Conservation (phyloP, 1,140 invertebrate genomes). For the Watersipora subatra region DNA sequence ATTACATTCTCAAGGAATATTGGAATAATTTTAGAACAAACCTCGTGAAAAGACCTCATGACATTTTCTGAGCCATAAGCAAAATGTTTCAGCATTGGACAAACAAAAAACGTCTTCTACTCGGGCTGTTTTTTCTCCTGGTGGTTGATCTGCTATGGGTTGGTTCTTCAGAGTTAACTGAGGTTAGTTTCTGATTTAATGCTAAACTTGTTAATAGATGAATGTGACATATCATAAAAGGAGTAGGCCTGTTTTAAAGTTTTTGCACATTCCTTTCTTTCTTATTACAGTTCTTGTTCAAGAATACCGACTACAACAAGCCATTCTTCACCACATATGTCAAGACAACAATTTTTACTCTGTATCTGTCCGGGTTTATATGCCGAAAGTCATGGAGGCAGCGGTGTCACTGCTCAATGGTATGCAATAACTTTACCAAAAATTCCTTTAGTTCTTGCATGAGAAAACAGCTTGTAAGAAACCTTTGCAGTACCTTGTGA, state of each 20-base stretch:
- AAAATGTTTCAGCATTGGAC: neutral
- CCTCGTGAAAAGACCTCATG: no score
- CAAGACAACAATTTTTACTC: slow-evolving; percentile 71
- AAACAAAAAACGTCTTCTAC: slow-evolving; percentile 52
- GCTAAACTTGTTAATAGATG: neutral
- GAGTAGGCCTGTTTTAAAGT: neutral
- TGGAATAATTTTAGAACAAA: no score
- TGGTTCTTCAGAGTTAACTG: slow-evolving; percentile 65
- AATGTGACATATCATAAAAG: neutral
- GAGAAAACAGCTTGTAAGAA: no score
- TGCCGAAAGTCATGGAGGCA: slow-evolving; percentile 69
- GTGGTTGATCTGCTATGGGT: slow-evolving; percentile 78
- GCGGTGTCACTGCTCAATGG: slow-evolving; percentile 44
- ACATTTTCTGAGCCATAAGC: no score
- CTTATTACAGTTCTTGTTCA: slow-evolving; percentile 61
- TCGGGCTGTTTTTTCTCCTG: slow-evolving; percentile 61
- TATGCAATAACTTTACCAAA: neutral
- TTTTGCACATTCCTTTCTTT: neutral
- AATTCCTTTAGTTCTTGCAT: no score
- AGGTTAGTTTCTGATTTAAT: slow-evolving; percentile 49
- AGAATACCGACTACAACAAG: slow-evolving; percentile 62
- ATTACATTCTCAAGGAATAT: no score
- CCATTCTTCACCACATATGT: slow-evolving; percentile 78
- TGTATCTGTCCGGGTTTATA: slow-evolving; percentile 67
- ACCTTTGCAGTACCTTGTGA: no score